phyloP scores from a whole-genome alignment of 2,888 invertebrate genomes.

The Pelosia muscerda region DNA sequence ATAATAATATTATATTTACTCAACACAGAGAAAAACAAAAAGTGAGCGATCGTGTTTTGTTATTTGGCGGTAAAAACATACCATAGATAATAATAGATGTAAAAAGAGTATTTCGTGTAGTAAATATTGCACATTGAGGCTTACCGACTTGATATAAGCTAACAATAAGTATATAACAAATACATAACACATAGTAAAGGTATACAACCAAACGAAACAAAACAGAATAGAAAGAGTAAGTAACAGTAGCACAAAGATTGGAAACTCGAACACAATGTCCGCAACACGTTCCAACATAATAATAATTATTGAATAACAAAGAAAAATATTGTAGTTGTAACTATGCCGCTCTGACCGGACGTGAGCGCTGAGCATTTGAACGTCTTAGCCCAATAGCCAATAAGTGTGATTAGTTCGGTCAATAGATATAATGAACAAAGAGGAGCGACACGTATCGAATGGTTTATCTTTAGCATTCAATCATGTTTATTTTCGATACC shows the following conservation, averaged over 20 bases:
- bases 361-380: neutral
- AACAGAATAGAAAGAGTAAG: neutral
- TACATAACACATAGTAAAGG: neutral
- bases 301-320: conserved; percentile 1
- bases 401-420: neutral
- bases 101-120: too few relatives aligned
- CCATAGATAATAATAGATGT: too few relatives aligned
- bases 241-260: neutral
- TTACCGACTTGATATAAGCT: too few relatives aligned
- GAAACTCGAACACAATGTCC: neutral
- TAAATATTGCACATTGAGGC: too few relatives aligned
- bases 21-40: too few relatives aligned
- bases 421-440: neutral
- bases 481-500: neutral
- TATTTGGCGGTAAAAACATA: too few relatives aligned
- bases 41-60: too few relatives aligned
- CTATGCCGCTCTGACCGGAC: neutral
- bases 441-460: neutral
- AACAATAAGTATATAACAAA: neutral
- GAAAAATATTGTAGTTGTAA: neutral
- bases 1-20: too few relatives aligned
- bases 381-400: neutral
- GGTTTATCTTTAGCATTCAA: neutral
- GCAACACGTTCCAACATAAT: neutral
- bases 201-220: neutral